Percentiles rank a stretch among this genome's conserved stretches.
These are phyloP conservation scores for Eupelmus urozonus DNA, from an alignment of 2,888 invertebrate genomes.

Conservation along the genomic window DNA sequence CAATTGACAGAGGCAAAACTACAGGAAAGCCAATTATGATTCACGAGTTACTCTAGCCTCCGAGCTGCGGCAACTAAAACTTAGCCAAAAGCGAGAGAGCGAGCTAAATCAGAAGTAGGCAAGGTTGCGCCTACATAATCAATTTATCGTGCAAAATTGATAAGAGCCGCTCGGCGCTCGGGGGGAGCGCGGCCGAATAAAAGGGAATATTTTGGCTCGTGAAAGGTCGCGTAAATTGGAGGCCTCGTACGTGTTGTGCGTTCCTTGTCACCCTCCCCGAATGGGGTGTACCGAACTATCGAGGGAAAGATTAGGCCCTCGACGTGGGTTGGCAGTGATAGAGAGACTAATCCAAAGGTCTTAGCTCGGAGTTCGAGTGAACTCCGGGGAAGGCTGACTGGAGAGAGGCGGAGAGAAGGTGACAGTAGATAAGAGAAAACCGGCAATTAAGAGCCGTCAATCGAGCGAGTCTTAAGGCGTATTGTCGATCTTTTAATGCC, in stretches of 20 bases:
- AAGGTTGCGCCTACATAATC: constrained; percentile 33
- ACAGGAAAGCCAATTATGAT: neutral
- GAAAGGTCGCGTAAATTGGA: constrained; percentile 60
- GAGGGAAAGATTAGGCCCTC: constrained; percentile 72
- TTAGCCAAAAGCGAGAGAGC: neutral
- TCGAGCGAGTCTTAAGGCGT: constrained; percentile 64
- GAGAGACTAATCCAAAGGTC: constrained; percentile 74
- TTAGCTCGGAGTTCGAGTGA: constrained; percentile 58
- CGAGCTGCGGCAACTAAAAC: constrained; percentile 24
- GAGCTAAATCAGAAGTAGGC: constrained; percentile 40
- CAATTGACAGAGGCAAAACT: neutral
- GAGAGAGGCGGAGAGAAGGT: constrained; percentile 64
- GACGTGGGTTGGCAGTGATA: constrained; percentile 74
- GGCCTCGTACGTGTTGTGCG: constrained; percentile 58
- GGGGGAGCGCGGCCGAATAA: neutral
- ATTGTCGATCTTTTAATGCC: constrained; percentile 48
- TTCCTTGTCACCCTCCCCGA: constrained; percentile 47
- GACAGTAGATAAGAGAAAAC: constrained; percentile 76
- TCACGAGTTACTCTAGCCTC: neutral
- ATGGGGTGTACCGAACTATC: constrained; percentile 57
- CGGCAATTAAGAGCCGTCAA: constrained; percentile 74
- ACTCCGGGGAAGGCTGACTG: neutral
- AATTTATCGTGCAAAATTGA: constrained; percentile 58
- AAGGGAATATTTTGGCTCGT: constrained; percentile 53
- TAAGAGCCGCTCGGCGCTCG: constrained; percentile 32